Base-by-base conservation (phyloP, 2,888 invertebrate genomes). In the Orchesellides sinensis region DNA sequence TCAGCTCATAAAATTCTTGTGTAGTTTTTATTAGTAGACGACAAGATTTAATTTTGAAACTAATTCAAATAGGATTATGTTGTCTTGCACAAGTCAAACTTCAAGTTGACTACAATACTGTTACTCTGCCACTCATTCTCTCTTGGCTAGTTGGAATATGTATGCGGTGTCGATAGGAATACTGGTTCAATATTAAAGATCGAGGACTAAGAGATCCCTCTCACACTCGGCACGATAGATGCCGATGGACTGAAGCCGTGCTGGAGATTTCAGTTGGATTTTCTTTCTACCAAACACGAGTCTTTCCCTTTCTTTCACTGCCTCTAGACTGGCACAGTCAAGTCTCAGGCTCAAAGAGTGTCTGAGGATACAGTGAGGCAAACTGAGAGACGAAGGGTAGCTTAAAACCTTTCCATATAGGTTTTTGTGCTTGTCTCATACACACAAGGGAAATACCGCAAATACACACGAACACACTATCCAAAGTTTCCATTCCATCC, bases 191-290 rank as follows among this genome's bases (percentile, higher is more conserved):
- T 10, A 66, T 25, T 40, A 17, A 21, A n/a, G 17, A 21, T 35
- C 2, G 29, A 17, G 14, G 47, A 25, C 66, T 19, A n/a, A n/a
- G n/a, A n/a, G 35, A 56, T n/a, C 40, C 63, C 40, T 21, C 66
- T 66, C 23, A 23, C 78, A 49, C 21, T 78, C 78, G 78, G 78
- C 78, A 79, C 78, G 61, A 63, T 25, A 79, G 78, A 70, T 79
- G 78, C 78, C 78, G 78, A 79, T 61, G 63, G 63, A 79, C 78
- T 79, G 78, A 70, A 63, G 63, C 19, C 61, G 27, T 17, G 21
- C 35, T 12, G 2, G 25, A 70, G 78, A 70, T 79, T 79, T 52
- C 52, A 21, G n/a, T n/a, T 54, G 49, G 52, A 63, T 29, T 52
- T 70, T 79, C 63, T 79, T 63, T 25, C 23, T 73, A 17, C 61